These are phyloP conservation scores for Proteles cristata DNA, from an alignment of 2,113 vertebrate species.

Conservation along the genomic window DNA sequence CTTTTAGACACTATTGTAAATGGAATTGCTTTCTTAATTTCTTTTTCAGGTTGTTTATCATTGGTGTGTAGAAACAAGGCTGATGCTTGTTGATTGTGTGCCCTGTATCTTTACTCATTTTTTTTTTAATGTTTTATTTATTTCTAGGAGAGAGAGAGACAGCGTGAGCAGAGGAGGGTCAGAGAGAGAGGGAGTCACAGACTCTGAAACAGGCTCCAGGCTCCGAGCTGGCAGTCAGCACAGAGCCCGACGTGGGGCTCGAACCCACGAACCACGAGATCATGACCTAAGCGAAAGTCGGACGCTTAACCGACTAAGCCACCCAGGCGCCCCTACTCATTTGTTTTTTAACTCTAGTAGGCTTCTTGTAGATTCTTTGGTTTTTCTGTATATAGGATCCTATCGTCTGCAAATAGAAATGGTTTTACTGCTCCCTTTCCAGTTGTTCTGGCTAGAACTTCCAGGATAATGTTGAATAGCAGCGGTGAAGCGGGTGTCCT, in stretches of 20 bases:
- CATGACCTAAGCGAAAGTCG: too few relatives aligned
- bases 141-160: too few relatives aligned
- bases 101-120: background rate
- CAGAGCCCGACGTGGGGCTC: too few relatives aligned
- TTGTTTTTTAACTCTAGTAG: background rate
- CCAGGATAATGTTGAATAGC: background rate
- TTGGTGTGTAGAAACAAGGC: background rate
- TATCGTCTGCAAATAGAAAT: background rate
- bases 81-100: background rate
- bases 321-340: too few relatives aligned
- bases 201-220: too few relatives aligned
- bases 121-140: too few relatives aligned
- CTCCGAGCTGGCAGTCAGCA: too few relatives aligned
- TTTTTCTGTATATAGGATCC: background rate
- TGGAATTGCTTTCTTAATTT: constrained; percentile 14
- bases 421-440: background rate
- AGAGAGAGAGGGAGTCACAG: too few relatives aligned
- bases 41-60: background rate
- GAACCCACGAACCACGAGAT: too few relatives aligned
- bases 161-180: too few relatives aligned
- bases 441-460: background rate
- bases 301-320: too few relatives aligned
- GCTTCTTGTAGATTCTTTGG: background rate
- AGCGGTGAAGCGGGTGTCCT: background rate
- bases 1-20: background rate